A percentile compares a stretch with the other conserved stretches of the same genome.
These are phyloP conservation scores for Acanthochromis polyacanthus DNA, from an alignment of 2,113 vertebrate species.

Conservation along the genomic window DNA sequence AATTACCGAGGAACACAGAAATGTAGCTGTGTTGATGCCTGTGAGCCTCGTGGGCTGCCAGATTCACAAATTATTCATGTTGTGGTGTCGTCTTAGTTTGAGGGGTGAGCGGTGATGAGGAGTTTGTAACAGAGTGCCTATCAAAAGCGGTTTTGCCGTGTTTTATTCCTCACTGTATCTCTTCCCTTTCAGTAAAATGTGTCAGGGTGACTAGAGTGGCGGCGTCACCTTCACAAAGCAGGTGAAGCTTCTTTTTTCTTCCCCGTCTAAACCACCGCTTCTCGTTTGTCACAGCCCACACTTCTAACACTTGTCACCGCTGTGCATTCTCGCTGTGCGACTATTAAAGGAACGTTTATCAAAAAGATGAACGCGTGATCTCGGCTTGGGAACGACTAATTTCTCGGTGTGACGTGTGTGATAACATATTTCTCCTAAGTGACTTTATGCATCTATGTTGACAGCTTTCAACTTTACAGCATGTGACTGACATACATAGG, in stretches of 20 bases:
- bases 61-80: conserved; percentile 66
- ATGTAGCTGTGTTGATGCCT: conserved; percentile 54
- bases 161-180: conserved; percentile 24
- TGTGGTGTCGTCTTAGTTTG: conserved; percentile 38
- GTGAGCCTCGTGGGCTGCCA: conserved; percentile 56
- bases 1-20: conserved; percentile 58
- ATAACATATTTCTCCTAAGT: background rate
- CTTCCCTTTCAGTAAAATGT: conserved; percentile 2
- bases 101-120: conserved; percentile 44
- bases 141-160: conserved; percentile 44
- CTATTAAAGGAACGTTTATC: background rate
- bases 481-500: background rate
- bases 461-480: background rate
- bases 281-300: conserved; percentile 20
- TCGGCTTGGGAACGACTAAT: background rate
- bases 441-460: background rate
- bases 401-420: background rate
- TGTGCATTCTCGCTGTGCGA: background rate
- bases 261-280: background rate
- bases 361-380: background rate
- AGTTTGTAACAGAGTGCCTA: conserved; percentile 30
- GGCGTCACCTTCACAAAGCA: conserved; percentile 12
- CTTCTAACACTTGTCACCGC: background rate
- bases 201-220: conserved; percentile 22
- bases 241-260: conserved; percentile 20